A percentile compares a stretch with the other conserved stretches of the same genome.
Evolutionary conservation across 2,888 invertebrate species (phyloP).

Genomic region (Drosophila quasianomalipes): DNA sequence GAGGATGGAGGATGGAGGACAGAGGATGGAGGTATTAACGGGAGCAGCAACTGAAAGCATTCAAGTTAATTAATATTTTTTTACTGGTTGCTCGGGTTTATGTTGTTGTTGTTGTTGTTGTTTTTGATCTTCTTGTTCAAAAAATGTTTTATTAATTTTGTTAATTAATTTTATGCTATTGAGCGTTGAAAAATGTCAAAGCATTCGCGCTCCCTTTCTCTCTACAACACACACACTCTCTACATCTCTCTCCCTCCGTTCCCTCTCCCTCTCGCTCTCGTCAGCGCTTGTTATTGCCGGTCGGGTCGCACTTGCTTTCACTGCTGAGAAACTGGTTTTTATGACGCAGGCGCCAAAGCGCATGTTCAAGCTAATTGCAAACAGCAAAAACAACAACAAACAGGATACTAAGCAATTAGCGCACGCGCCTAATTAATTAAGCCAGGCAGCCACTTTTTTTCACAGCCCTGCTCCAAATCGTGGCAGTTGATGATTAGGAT

Average conservation of each 20-base stretch:
- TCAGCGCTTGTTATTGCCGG: not conserved
- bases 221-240: not conserved
- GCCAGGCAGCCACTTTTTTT: slow-evolving; percentile 19
- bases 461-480: slow-evolving; percentile 17
- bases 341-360: slow-evolving; percentile 75
- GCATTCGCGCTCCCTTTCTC: slow-evolving; percentile 30
- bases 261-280: not conserved
- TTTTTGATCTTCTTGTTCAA: slow-evolving; percentile 18
- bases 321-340: slow-evolving; percentile 60
- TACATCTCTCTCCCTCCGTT: slow-evolving; percentile 3
- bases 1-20: slow-evolving; percentile 2
- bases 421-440: slow-evolving; percentile 72
- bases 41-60: slow-evolving; percentile 54
- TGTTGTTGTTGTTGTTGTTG: slow-evolving; percentile 8
- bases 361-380: slow-evolving; percentile 75
- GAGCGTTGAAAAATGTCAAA: slow-evolving; percentile 69
- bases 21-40: slow-evolving; percentile 25
- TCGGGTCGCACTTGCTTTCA: slow-evolving; percentile 33
- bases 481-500: slow-evolving; percentile 22
- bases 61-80: slow-evolving; percentile 77
- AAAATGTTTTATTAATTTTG: slow-evolving; percentile 80
- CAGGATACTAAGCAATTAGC: slow-evolving; percentile 65
- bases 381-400: slow-evolving; percentile 43
- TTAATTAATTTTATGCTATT: slow-evolving; percentile 76
- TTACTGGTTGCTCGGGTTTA: slow-evolving; percentile 42